Base-by-base conservation (phyloP, 2,888 invertebrate species). In the Drosophila setosimentum region DNA sequence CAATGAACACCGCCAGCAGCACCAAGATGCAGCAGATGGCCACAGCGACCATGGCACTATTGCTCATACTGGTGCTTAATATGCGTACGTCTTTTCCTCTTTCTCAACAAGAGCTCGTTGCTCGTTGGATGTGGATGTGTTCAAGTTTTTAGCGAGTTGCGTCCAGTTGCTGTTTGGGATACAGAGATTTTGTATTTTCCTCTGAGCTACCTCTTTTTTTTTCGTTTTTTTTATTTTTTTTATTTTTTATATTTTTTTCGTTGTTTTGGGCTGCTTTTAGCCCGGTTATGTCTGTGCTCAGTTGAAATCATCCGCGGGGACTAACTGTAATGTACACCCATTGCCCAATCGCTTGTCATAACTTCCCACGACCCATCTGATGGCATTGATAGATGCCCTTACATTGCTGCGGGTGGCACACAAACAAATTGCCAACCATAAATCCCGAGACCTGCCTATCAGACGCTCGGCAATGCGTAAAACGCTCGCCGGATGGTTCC, bases 21-120 rank as follows among this genome's bases (percentile, higher is more conserved):
- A 97, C 96, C 91, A 97, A 94, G 91, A 97, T 96, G 93, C 96
- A 97, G 94, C 96, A 96, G 87, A 97, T 96, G 89, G 96, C 97
- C 89, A 97, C 96, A 77, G 96, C 96, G 92, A 97, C 96, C 97
- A 97, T 97, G 74, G 93, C 93, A 84, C 93, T 93, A 71, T 93
- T 93, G 91, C 93, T 93, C 93, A 93, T 93, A 29, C 7, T 18
- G 45, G 21, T 51, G 40, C n/a, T 33, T 70, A 62, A 40, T 42
- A 69, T 65, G 60, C 68, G 65, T 45, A 30, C 65, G 37, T 29
- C 40, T 29, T 18, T 29, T 29, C 10, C 50, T 48, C 40, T 58
- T 42, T 24, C 35, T 32, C 33, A 33, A 29, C 35, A 18, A 21
- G 21, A 16, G 4, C 51, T 13, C 21, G 21, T 32, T 1, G 35